These are phyloP conservation scores for Tokudaia muenninki DNA, from an alignment of 2,797 vertebrate species.

Conservation along the genomic window DNA sequence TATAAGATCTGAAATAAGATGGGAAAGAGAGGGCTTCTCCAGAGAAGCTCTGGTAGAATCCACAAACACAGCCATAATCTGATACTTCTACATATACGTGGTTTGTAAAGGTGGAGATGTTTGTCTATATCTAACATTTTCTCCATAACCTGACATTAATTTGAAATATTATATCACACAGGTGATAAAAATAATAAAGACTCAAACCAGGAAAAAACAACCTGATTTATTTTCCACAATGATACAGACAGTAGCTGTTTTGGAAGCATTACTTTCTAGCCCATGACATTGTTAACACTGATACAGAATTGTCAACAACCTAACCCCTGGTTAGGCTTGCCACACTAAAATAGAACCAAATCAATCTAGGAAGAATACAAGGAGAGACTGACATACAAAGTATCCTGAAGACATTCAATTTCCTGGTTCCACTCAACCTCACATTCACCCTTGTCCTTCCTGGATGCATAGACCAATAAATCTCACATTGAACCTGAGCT, in stretches of 20 bases:
- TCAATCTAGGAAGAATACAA: neutral
- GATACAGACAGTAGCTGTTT: neutral
- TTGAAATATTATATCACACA: neutral
- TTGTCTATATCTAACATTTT: neutral
- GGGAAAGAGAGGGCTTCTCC: neutral
- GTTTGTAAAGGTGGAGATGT: accelerated
- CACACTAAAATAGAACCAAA: conserved; percentile 2
- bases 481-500: conserved; percentile 65
- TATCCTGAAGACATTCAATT: conserved; percentile 61
- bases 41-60: neutral
- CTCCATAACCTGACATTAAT: neutral
- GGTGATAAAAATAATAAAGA: neutral
- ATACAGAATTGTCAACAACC: neutral
- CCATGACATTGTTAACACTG: neutral
- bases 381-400: conserved; percentile 21
- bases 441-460: conserved; percentile 73
- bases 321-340: neutral
- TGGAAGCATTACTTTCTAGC: neutral
- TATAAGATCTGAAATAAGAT: neutral
- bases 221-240: neutral
- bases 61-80: neutral
- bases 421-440: conserved; percentile 48
- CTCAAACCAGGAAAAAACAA: neutral
- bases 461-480: conserved; percentile 46
- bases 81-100: neutral